A percentile compares a stretch with the other conserved stretches of the same genome.
phyloP scores from a whole-genome alignment of 2,113 vertebrate species.

The Anolis carolinensis region DNA sequence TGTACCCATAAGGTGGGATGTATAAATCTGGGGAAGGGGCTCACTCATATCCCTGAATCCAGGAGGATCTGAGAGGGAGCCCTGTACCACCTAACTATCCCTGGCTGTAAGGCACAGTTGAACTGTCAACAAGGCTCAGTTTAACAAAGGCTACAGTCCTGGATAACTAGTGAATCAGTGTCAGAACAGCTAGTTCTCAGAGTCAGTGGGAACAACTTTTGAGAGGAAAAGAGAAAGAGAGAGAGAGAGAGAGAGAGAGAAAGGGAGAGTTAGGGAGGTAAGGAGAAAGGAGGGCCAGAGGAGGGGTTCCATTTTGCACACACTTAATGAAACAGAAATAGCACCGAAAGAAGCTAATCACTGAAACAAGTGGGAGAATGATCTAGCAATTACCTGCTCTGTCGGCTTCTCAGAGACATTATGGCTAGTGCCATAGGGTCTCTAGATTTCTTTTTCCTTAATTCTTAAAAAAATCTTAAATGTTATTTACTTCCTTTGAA shows the following conservation, averaged over 20 bases:
- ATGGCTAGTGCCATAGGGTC: not conserved
- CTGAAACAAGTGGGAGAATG: not conserved
- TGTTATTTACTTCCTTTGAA: not conserved
- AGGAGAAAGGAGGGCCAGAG: no score
- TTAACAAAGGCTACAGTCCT: not conserved
- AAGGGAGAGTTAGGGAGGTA: not conserved
- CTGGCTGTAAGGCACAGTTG: not conserved
- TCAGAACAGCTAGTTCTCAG: not conserved
- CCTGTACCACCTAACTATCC: not conserved
- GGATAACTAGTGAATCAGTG: not conserved
- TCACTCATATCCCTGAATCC: not conserved
- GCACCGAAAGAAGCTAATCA: not conserved
- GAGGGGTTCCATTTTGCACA: not conserved
- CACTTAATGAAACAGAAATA: not conserved
- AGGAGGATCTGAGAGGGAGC: not conserved
- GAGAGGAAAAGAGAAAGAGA: not conserved
- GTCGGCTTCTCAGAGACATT: constrained; percentile 3
- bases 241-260: no score
- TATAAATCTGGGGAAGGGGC: not conserved
- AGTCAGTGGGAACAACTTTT: not conserved
- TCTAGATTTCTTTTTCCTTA: not conserved
- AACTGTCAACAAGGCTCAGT: constrained; percentile 10
- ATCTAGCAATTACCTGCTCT: not conserved
- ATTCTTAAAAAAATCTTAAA: not conserved
- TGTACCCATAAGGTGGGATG: not conserved